Base-by-base conservation (phyloP, 2,113 vertebrate species). In the Acanthochromis polyacanthus region DNA sequence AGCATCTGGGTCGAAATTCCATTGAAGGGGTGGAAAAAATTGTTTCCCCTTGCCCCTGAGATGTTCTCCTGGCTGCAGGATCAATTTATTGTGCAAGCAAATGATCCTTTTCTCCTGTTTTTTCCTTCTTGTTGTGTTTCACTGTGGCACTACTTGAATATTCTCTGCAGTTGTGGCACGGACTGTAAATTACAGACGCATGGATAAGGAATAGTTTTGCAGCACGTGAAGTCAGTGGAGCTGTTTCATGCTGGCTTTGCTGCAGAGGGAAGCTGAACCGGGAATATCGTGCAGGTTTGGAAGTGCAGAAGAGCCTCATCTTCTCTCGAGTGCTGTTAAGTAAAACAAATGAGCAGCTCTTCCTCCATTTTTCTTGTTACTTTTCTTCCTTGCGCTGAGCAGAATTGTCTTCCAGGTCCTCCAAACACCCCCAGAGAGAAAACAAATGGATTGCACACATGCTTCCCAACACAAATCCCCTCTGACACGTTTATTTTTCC, bases 21-120 rank as follows among this genome's bases (percentile, higher is more conserved):
- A 59, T 46, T 77, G 72, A 84, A 84, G 14, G 5, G 45, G 66
- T 71, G 57, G 63, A 66, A 59, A 63, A 61, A 62, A 82, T 25
- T 53, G 56, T 84, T 89, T 85, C 80, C 51, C 65, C 58, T 63
- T 73, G 16, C 46, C 32, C 55, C 43, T 59, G 62, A 64, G 55
- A 63, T 55, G 46, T 51, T 80, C 28, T 63, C 19, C 22, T 10
- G 3, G 32, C 28, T 84, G 52, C 45, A 28, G 51, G 58, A 81
- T 81, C 67, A 65, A 88, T 83, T 84, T 57, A 78, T 83, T 6
- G 12, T 81, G 46, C 65, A 66, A 69, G 71, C 52, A 70, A 80
- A 84, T 67, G 11, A 81, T 67, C 36, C 32, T 48, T 62, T 55
- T 55, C 9, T 10, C 16, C n/a, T 51, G 4, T 51, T n/a, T 50